Evolutionary conservation across 2,113 vertebrate genomes (phyloP).

Genomic region (Ictalurus punctatus): DNA sequence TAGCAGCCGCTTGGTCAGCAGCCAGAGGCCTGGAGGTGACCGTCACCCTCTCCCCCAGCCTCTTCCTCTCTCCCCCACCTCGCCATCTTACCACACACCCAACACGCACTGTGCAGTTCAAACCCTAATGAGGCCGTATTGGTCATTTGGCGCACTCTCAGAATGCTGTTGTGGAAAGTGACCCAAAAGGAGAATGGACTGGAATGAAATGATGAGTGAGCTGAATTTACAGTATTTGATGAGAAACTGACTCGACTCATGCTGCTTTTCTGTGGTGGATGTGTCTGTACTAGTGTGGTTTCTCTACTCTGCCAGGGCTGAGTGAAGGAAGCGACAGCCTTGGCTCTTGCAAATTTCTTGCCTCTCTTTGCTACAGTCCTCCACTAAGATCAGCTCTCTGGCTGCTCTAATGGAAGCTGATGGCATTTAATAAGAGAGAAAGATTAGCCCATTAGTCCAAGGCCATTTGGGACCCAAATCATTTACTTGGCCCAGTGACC

Average conservation of each 20-base stretch:
- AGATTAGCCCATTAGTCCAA: conserved; percentile 60
- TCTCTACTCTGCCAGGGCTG: conserved; percentile 34
- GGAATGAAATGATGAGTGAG: neutral
- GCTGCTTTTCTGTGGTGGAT: neutral
- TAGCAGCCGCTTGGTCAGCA: conserved; percentile 57
- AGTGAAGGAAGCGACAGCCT: conserved; percentile 39
- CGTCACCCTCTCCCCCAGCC: conserved; percentile 26
- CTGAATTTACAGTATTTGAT: neutral
- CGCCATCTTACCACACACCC: neutral
- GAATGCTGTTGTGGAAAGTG: conserved; percentile 33
- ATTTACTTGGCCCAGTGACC: conserved; percentile 63
- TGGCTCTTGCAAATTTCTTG: conserved; percentile 46
- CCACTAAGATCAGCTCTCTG: conserved; percentile 44
- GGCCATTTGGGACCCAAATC: conserved; percentile 56
- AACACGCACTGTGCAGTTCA: neutral
- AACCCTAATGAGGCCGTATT: conserved; percentile 47
- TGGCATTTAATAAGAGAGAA: conserved; percentile 59
- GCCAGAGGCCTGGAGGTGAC: conserved; percentile 57
- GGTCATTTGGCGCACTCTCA: conserved; percentile 40
- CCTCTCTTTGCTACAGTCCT: conserved; percentile 43
- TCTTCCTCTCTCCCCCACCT: neutral
- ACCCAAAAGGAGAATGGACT: neutral
- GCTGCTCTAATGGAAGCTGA: conserved; percentile 57
- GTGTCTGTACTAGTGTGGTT: conserved; percentile 16
- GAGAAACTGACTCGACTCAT: neutral